Evolutionary conservation across 2,888 invertebrate genomes (phyloP).

Genomic region (Andrena flavipes): DNA sequence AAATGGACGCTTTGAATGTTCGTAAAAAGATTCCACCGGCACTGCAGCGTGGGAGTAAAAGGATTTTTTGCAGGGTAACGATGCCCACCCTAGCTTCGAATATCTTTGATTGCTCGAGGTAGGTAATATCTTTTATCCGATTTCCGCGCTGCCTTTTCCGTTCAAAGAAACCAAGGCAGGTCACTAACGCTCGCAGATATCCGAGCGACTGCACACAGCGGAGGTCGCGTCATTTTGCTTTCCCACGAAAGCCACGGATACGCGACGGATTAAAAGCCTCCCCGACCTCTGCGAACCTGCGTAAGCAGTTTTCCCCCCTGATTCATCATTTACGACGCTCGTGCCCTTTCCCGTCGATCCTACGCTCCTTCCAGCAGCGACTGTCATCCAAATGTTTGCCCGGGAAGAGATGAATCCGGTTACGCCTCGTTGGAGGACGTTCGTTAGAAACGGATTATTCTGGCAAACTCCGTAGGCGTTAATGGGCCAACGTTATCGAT

Average conservation of each 20-base stretch:
- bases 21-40: neutral
- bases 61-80: neutral
- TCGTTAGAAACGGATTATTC: too few species aligned
- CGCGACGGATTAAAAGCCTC: constrained; percentile 49
- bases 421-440: neutral
- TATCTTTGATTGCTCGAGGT: neutral
- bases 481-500: neutral
- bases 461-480: neutral
- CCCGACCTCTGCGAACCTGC: constrained; percentile 31
- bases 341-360: neutral
- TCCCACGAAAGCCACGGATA: constrained; percentile 15
- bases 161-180: neutral
- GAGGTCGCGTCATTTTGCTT: constrained; percentile 11
- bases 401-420: neutral
- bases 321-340: constrained; percentile 17
- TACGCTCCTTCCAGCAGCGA: neutral
- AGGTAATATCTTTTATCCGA: neutral
- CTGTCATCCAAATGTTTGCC: neutral
- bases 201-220: constrained; percentile 15
- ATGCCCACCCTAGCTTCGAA: neutral
- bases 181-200: constrained; percentile 17
- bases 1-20: neutral
- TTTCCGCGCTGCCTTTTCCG: neutral
- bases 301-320: constrained; percentile 51
- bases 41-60: neutral